Percentiles rank a stretch among this genome's conserved stretches.
phyloP scores from a whole-genome alignment of 2,113 vertebrate species.

The Scophthalmus maximus region DNA sequence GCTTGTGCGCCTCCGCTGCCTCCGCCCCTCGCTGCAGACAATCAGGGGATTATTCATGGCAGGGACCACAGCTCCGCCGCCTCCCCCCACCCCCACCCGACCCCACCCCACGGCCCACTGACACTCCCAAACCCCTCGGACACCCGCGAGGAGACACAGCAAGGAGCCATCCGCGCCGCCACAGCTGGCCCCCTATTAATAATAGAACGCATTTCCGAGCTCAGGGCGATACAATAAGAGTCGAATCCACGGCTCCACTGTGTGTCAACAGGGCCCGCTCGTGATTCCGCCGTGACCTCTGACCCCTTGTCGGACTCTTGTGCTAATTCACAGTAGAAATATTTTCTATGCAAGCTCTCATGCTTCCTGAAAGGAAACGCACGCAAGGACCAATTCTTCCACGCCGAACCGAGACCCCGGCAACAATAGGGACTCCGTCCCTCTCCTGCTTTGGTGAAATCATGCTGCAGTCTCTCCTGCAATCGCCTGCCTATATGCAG shows the following conservation, averaged over 20 bases:
- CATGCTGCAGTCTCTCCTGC: slow-evolving; percentile 7
- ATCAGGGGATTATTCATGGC: slow-evolving; percentile 25
- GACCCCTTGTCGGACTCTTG: background rate
- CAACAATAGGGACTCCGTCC: background rate
- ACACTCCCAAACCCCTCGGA: slow-evolving; percentile 27
- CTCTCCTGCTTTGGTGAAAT: slow-evolving; percentile 1
- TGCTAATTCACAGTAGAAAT: background rate
- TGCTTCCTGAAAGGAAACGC: background rate
- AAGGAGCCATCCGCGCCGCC: slow-evolving; percentile 41
- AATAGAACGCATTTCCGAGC: slow-evolving; percentile 58
- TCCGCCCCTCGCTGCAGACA: slow-evolving; percentile 7
- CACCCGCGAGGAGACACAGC: slow-evolving; percentile 32
- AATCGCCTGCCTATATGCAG: slow-evolving; percentile 22
- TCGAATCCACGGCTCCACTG: slow-evolving; percentile 32
- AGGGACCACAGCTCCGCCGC: too few relatives aligned
- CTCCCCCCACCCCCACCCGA: background rate
- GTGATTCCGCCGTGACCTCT: slow-evolving; percentile 25
- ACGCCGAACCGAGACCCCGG: background rate
- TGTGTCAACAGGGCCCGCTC: slow-evolving; percentile 35
- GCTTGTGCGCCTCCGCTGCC: background rate
- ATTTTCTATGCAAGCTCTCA: background rate
- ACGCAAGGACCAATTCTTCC: slow-evolving; percentile 6
- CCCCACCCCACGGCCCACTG: background rate
- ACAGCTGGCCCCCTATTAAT: slow-evolving; percentile 71
- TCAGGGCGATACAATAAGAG: slow-evolving; percentile 49